Evolutionary conservation across 1,140 invertebrate genomes (phyloP).

Genomic region (Procambarus clarkii): DNA sequence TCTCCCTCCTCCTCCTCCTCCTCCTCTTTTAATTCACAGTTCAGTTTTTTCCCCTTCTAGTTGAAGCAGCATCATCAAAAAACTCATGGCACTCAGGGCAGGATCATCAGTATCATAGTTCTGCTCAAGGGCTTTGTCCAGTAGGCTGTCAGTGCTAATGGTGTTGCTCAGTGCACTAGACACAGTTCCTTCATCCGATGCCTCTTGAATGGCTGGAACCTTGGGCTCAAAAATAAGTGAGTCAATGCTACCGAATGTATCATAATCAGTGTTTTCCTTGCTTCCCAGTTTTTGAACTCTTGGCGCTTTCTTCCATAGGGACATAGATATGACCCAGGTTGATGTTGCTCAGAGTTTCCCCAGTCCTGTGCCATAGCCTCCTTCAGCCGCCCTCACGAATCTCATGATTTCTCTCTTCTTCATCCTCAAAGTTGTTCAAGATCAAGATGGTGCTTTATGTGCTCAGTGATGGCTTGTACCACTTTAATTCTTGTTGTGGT

Average conservation of each 20-base stretch:
- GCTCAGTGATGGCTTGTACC: constrained; percentile 64
- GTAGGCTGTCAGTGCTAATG: constrained; percentile 24
- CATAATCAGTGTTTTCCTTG: constrained; percentile 73
- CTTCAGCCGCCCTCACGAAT: constrained; percentile 66
- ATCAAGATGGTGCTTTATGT: constrained; percentile 66
- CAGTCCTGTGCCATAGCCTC: constrained; percentile 71
- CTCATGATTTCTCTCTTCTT: constrained; percentile 68
- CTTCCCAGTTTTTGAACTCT: constrained; percentile 58
- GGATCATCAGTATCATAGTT: not conserved
- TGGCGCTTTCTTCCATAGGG: constrained; percentile 74
- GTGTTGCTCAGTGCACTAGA: not conserved
- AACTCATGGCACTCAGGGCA: not conserved
- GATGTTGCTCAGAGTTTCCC: constrained; percentile 74
- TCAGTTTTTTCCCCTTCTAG: not conserved
- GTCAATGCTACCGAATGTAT: constrained; percentile 75
- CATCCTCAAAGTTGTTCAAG: constrained; percentile 27
- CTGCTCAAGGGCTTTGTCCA: constrained; percentile 41
- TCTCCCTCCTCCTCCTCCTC: constrained; percentile 24
- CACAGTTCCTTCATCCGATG: not conserved
- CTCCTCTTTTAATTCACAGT: not conserved
- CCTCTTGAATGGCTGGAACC: constrained; percentile 56
- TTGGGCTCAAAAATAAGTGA: constrained; percentile 75
- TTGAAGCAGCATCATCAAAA: constrained; percentile 3
- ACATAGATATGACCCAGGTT: constrained; percentile 75
- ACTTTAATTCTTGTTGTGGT: constrained; percentile 61